phyloP scores from a whole-genome alignment of 2,797 vertebrate species.

The Argya squamiceps region DNA sequence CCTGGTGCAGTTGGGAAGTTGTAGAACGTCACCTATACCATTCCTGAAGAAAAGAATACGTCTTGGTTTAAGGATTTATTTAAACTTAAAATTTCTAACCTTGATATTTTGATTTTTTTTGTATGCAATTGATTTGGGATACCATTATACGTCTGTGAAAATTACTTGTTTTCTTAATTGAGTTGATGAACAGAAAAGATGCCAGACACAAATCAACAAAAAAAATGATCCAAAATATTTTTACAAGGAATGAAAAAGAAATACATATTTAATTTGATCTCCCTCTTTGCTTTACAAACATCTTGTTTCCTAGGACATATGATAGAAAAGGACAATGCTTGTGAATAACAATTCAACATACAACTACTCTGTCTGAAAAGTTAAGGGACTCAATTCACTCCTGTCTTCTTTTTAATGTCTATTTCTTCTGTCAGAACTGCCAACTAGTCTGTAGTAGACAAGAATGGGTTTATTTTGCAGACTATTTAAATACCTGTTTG shows the following conservation, averaged over 20 bases:
- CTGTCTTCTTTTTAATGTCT: not conserved
- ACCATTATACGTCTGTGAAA: not conserved
- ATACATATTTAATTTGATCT: not conserved
- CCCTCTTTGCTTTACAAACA: not conserved
- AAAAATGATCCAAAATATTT: not conserved
- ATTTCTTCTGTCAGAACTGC: not conserved
- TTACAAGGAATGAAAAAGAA: not conserved
- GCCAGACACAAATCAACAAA: not conserved
- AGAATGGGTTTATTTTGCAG: not conserved
- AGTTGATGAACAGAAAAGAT: not conserved
- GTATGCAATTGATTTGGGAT: accelerated
- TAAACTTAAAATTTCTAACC: not conserved
- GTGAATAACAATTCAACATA: not conserved
- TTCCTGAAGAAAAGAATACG: not conserved
- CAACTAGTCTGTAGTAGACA: not conserved
- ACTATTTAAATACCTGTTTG: not conserved
- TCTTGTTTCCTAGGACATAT: not conserved
- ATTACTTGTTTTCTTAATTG: not conserved
- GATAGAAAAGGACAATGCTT: not conserved
- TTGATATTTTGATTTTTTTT: not conserved
- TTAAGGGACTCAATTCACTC: not conserved
- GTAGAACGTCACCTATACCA: not conserved
- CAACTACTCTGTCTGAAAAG: not conserved
- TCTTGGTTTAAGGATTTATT: not conserved
- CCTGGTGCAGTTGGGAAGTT: not conserved